Conservation (phyloP, 2,797 vertebrate genomes). For the Manis pentadactyla region DNA sequence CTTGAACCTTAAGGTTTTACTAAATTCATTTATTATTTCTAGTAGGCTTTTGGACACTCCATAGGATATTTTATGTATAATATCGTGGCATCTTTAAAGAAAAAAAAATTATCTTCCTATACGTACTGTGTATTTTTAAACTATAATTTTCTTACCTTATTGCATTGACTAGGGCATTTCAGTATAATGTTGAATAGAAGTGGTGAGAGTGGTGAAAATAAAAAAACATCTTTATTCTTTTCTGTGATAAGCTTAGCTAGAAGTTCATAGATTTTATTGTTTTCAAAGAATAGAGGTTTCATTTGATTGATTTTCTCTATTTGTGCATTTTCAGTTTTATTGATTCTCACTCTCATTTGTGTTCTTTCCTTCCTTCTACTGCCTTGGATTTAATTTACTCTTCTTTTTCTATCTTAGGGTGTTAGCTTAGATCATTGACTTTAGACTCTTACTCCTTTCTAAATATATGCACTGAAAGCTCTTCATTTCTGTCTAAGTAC, state of each 20-base stretch:
- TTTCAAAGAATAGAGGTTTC: background rate
- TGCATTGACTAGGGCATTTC: background rate
- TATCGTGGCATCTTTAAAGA: background rate
- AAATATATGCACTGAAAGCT: background rate
- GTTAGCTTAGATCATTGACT: background rate
- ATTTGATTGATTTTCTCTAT: background rate
- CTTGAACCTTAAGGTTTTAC: background rate
- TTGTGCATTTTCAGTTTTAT: background rate
- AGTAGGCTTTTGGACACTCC: background rate
- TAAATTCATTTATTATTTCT: background rate
- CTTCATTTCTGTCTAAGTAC: background rate
- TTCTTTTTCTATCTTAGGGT: conserved; percentile 19
- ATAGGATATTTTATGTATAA: background rate
- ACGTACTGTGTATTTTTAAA: background rate
- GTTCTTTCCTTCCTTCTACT: background rate
- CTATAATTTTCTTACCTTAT: background rate
- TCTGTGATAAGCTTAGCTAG: background rate
- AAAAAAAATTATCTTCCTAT: background rate
- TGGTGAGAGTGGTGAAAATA: background rate
- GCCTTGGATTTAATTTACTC: background rate
- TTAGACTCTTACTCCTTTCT: background rate
- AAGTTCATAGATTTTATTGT: background rate
- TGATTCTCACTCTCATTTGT: background rate
- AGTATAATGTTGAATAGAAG: background rate
- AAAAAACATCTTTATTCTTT: background rate